These are phyloP conservation scores for Oopsacas minuta DNA, from an alignment of 37 sponge, comb jelly and placozoan genomes.

Conservation along the genomic window DNA sequence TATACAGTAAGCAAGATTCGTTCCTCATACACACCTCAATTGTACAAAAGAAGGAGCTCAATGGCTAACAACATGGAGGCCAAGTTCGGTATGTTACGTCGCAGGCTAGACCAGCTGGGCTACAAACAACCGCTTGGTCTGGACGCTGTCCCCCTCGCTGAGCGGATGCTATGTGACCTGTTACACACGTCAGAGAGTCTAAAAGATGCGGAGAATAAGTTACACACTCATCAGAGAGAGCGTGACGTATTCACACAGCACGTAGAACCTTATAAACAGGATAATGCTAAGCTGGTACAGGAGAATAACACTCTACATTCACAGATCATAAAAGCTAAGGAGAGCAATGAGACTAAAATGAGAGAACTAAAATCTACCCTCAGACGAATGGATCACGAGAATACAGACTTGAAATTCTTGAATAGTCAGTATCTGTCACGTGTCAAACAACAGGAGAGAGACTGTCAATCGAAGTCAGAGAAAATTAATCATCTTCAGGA, in stretches of 20 bases:
- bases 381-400: constrained; percentile 82
- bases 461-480: constrained; percentile 54
- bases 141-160: constrained; percentile 82
- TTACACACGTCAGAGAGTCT: constrained; percentile 97
- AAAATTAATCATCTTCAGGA: constrained; percentile 81
- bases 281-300: constrained; percentile 75
- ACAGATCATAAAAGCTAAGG: constrained; percentile 62
- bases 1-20: background rate
- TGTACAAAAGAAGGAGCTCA: background rate
- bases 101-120: constrained; percentile 93
- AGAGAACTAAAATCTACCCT: constrained; percentile 59
- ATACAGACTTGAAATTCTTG: constrained; percentile 87
- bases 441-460: constrained; percentile 56
- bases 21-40: background rate
- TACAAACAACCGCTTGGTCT: constrained; percentile 84
- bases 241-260: constrained; percentile 43
- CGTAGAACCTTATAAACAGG: constrained; percentile 83
- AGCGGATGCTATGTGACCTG: constrained; percentile 82
- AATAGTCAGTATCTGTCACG: constrained; percentile 86
- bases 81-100: constrained; percentile 75
- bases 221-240: constrained; percentile 48
- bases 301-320: constrained; percentile 89
- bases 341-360: constrained; percentile 40
- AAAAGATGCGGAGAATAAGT: constrained; percentile 58
- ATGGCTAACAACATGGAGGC: constrained; percentile 47